These are phyloP conservation scores for Arrhamphus sclerolepis DNA, from an alignment of 2,797 vertebrate genomes.

Conservation along the genomic window DNA sequence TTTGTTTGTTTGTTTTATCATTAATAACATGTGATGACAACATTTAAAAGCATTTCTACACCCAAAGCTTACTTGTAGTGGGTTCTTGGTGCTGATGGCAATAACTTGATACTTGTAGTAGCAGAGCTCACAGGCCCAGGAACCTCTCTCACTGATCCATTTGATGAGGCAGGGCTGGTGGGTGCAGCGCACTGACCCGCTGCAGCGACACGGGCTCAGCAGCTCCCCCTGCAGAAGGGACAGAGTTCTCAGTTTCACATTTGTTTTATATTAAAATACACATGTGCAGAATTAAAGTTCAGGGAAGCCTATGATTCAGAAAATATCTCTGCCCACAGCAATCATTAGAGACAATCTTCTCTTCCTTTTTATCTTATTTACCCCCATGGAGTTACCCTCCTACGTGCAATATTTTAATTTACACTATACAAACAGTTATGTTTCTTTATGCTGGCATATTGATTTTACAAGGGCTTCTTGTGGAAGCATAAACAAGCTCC, in stretches of 20 bases:
- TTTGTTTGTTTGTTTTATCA: not conserved
- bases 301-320: constrained; percentile 19
- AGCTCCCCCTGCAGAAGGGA: constrained; percentile 89
- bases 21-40: constrained; percentile 2
- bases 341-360: constrained; percentile 13
- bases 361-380: constrained; percentile 15
- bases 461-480: constrained; percentile 43
- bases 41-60: not conserved
- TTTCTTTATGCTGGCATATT: constrained; percentile 39
- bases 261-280: not conserved
- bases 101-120: constrained; percentile 99
- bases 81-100: constrained; percentile 99
- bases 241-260: not conserved
- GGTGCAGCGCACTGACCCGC: constrained; percentile 94
- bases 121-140: constrained; percentile 98
- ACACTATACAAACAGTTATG: constrained; percentile 30
- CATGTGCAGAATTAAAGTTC: not conserved
- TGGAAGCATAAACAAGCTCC: constrained; percentile 22
- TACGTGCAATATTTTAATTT: constrained; percentile 20
- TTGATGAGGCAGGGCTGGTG: constrained; percentile 98
- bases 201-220: constrained; percentile 95
- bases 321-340: constrained; percentile 15
- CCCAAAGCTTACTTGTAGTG: constrained; percentile 89
- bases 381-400: constrained; percentile 18
- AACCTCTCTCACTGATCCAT: constrained; percentile 96